Evolutionary conservation across 2,113 vertebrate genomes (phyloP).

Genomic region (Holacanthus passer): DNA sequence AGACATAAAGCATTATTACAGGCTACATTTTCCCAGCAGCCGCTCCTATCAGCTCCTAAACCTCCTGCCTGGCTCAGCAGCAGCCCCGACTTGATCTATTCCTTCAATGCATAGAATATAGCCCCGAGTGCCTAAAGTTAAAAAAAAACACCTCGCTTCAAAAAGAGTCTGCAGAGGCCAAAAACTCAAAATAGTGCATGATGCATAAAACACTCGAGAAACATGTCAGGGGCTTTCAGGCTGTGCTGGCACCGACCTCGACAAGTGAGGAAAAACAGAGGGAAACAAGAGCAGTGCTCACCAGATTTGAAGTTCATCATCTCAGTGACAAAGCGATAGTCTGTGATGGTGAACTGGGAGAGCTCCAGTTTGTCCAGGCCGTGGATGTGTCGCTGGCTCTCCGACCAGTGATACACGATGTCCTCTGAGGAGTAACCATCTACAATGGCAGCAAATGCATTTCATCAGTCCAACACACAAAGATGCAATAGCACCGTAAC

Average conservation of each 20-base stretch:
- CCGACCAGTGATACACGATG: slow-evolving; percentile 97
- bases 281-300: slow-evolving; percentile 67
- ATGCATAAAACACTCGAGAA: slow-evolving; percentile 19
- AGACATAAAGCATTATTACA: slow-evolving; percentile 17
- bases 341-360: slow-evolving; percentile 97
- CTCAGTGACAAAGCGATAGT: slow-evolving; percentile 93
- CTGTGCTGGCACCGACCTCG: not conserved
- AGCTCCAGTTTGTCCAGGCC: slow-evolving; percentile 96
- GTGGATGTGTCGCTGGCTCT: slow-evolving; percentile 94
- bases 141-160: slow-evolving; percentile 48
- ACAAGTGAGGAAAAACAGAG: not conserved
- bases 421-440: slow-evolving; percentile 98
- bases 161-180: slow-evolving; percentile 29
- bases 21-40: slow-evolving; percentile 33
- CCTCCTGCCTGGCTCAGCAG: slow-evolving; percentile 54
- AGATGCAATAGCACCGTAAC: not conserved
- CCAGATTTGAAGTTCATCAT: slow-evolving; percentile 97
- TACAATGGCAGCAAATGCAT: slow-evolving; percentile 66
- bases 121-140: slow-evolving; percentile 18
- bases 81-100: slow-evolving; percentile 52
- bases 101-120: slow-evolving; percentile 65
- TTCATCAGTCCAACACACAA: fast-evolving
- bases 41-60: slow-evolving; percentile 44
- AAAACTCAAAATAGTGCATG: slow-evolving; percentile 1
- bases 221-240: not conserved